A percentile compares a stretch with the other conserved stretches of the same genome.
Conservation (phyloP, 1,140 invertebrate species). For the Thrips palmi region DNA sequence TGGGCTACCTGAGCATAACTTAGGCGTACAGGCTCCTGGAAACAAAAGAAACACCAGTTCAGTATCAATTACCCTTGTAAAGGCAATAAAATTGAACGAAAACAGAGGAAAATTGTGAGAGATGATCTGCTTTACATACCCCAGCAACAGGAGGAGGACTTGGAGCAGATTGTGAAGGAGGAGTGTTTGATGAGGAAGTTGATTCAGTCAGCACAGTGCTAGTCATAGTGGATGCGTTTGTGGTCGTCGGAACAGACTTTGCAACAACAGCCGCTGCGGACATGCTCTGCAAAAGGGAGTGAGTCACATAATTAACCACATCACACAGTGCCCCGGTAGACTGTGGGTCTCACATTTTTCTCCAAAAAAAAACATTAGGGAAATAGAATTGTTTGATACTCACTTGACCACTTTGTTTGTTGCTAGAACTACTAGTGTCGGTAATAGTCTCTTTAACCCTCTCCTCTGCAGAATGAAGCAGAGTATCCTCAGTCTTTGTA, state of each 20-base stretch:
- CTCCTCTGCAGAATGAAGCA: conserved; percentile 20
- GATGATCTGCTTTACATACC: not conserved
- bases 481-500: conserved; percentile 28
- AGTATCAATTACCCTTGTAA: too few relatives aligned
- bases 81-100: conserved; percentile 3
- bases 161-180: conserved; percentile 1
- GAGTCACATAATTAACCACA: too few relatives aligned
- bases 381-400: too few relatives aligned
- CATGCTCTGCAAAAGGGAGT: too few relatives aligned
- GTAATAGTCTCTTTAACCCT: conserved; percentile 10
- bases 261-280: too few relatives aligned
- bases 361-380: too few relatives aligned
- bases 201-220: too few relatives aligned
- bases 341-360: too few relatives aligned
- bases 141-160: conserved; percentile 5
- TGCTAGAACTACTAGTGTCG: conserved; percentile 6
- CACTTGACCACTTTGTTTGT: conserved; percentile 16
- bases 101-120: not conserved
- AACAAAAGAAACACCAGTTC: too few relatives aligned
- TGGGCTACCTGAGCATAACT: conserved; percentile 73
- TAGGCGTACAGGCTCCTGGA: conserved; percentile 36
- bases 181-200: too few relatives aligned
- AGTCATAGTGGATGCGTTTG: conserved; percentile 26
- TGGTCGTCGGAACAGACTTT: too few relatives aligned
- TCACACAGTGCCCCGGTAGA: too few relatives aligned